Percentiles rank a stretch among this genome's conserved stretches.
These are phyloP conservation scores for Catocala fraxini DNA, from an alignment of 2,888 invertebrate genomes.

Conservation along the genomic window DNA sequence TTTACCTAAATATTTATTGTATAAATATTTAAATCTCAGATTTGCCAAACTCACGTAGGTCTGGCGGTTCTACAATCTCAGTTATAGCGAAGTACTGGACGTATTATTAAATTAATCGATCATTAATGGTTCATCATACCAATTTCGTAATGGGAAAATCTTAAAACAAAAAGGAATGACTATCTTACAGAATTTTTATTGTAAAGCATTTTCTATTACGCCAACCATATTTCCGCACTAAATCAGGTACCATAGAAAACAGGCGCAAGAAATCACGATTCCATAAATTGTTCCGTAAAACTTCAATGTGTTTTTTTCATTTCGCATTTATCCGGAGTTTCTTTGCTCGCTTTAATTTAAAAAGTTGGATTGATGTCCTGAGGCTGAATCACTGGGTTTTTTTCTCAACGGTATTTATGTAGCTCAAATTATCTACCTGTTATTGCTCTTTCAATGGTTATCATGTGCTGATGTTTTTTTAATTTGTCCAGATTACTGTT, in stretches of 20 bases:
- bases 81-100: no score
- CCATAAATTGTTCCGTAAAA: slow-evolving; percentile 51
- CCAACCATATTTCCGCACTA: neutral
- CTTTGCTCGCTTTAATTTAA: slow-evolving; percentile 78
- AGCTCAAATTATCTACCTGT: slow-evolving; percentile 51
- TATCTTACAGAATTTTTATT: no score
- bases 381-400: slow-evolving; percentile 58
- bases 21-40: no score
- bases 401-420: slow-evolving; percentile 57
- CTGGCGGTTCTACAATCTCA: no score
- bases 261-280: slow-evolving; percentile 34
- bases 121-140: no score
- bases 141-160: no score
- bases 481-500: slow-evolving; percentile 12
- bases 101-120: no score
- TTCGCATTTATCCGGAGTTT: slow-evolving; percentile 61
- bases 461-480: slow-evolving; percentile 16
- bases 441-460: slow-evolving; percentile 26
- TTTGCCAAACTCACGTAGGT: no score
- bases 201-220: neutral
- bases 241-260: slow-evolving; percentile 15
- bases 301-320: slow-evolving; percentile 61
- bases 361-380: slow-evolving; percentile 80
- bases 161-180: no score
- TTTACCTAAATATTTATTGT: no score